These are phyloP conservation scores for Poecilia velifera DNA, from an alignment of 2,797 vertebrate genomes.

Conservation along the genomic window DNA sequence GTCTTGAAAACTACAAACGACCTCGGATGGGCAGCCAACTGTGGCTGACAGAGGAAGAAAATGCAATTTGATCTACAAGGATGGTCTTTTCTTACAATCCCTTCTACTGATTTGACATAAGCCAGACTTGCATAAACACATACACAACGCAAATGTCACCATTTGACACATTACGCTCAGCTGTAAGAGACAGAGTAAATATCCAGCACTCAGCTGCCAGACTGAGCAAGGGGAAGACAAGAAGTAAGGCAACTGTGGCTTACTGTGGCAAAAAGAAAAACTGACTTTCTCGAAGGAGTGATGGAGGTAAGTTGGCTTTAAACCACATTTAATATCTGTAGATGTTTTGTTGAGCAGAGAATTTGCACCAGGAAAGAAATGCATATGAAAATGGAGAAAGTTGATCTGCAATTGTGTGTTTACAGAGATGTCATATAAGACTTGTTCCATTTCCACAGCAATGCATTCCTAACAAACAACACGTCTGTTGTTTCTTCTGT, in stretches of 20 bases:
- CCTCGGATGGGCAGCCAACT: constrained; percentile 12
- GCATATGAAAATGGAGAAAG: not conserved
- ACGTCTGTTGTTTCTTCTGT: not conserved
- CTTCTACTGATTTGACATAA: constrained; percentile 40
- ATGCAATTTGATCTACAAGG: constrained; percentile 37
- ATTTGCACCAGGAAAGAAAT: not conserved
- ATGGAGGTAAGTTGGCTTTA: constrained; percentile 11
- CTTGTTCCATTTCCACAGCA: not conserved
- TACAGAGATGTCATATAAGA: not conserved
- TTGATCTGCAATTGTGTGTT: not conserved
- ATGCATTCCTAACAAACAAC: not conserved
- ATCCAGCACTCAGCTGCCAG: constrained; percentile 17
- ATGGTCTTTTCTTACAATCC: constrained; percentile 16
- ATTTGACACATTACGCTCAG: constrained; percentile 46
- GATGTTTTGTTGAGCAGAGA: not conserved
- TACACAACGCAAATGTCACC: constrained; percentile 37
- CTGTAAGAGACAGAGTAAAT: constrained; percentile 50
- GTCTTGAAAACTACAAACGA: constrained; percentile 26
- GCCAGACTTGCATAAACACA: constrained; percentile 43
- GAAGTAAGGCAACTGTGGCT: constrained; percentile 15
- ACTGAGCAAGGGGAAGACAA: constrained; percentile 25
- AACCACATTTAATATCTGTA: not conserved
- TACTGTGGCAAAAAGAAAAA: constrained; percentile 13
- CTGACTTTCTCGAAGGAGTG: not conserved
- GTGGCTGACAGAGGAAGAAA: constrained; percentile 37